phyloP scores from a whole-genome alignment of 2,797 vertebrate species.

The Dallia pectoralis region DNA sequence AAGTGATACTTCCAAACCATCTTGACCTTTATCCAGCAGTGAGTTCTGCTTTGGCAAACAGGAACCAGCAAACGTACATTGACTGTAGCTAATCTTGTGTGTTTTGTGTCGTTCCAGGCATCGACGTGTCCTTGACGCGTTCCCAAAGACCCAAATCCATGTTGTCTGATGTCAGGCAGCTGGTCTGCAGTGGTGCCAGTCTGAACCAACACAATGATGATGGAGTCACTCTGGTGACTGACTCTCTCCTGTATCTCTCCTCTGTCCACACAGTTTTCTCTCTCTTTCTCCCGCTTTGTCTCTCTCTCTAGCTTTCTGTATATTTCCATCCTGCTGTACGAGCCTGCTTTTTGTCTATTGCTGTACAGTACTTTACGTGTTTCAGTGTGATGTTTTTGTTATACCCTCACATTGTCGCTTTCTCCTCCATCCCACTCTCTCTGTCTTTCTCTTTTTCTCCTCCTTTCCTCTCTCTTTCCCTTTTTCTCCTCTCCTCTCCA shows the following conservation, averaged over 20 bases:
- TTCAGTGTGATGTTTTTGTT: neutral
- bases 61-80: no score
- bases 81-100: no score
- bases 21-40: no score
- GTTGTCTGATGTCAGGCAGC: conserved; percentile 85
- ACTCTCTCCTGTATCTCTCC: neutral
- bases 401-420: neutral
- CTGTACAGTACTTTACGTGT: neutral
- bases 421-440: neutral
- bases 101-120: conserved; percentile 67
- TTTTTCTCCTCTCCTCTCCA: neutral
- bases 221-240: conserved; percentile 86
- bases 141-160: conserved; percentile 82
- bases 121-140: conserved; percentile 84
- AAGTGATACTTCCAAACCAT: no score
- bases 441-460: neutral
- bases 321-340: neutral
- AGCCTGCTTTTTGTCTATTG: neutral
- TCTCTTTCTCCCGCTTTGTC: neutral
- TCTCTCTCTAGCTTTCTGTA: neutral
- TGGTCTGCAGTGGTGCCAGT: conserved; percentile 75
- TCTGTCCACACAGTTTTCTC: neutral
- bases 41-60: no score
- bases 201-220: conserved; percentile 86
- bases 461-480: no score